phyloP scores from a whole-genome alignment of 23 tunicate species.

The Aplidium turbinatum region DNA sequence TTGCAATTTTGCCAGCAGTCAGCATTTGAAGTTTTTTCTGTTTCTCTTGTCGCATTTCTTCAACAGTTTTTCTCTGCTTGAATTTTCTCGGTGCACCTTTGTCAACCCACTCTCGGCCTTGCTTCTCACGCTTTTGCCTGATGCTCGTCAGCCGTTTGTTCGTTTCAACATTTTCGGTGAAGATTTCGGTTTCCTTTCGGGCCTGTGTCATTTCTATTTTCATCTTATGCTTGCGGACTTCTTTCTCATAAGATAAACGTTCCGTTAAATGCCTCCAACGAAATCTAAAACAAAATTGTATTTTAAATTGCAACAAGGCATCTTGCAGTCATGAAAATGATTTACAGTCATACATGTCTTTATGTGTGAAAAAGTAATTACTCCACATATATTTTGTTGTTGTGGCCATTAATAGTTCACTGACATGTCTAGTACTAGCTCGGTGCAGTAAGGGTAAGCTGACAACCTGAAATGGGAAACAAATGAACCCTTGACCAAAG shows the following conservation, averaged over 20 bases:
- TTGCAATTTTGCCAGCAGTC: not conserved
- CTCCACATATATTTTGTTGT: no score
- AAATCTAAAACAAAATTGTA: slow-evolving; percentile 35
- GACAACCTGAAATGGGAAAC: no score
- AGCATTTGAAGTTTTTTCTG: not conserved
- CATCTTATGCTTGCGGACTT: slow-evolving; percentile 49
- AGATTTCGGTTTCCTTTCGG: slow-evolving; percentile 66
- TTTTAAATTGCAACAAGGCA: no score
- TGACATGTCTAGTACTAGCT: no score
- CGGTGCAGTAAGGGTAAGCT: not conserved
- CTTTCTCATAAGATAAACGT: slow-evolving; percentile 56
- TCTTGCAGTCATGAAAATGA: no score
- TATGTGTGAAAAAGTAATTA: no score
- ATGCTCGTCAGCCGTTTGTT: slow-evolving; percentile 61
- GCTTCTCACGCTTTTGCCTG: slow-evolving; percentile 59
- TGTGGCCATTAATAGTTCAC: no score
- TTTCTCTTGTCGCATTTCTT: slow-evolving; percentile 56
- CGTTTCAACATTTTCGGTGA: slow-evolving; percentile 56
- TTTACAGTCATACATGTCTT: no score
- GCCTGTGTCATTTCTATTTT: slow-evolving; percentile 77
- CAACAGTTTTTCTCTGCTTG: slow-evolving; percentile 89
- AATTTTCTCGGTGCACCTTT: slow-evolving; percentile 32
- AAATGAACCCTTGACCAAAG: no score
- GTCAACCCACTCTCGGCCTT: slow-evolving; percentile 54
- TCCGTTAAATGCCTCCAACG: slow-evolving; percentile 82